Conservation (phyloP, 1,140 invertebrate genomes). For the Antheraea pernyi region DNA sequence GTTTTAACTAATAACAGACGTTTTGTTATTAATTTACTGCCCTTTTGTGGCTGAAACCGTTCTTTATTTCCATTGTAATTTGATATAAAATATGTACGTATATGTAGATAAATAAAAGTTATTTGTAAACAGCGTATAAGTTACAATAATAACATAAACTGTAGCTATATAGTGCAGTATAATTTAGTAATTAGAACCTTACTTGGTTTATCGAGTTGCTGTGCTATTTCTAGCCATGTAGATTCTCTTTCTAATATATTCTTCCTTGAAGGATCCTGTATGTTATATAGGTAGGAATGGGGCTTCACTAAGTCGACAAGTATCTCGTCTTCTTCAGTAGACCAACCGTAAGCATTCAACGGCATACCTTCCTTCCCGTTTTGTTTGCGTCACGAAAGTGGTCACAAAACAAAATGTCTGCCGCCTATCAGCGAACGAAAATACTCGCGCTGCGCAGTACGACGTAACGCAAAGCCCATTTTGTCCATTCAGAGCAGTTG, state of each 20-base stretch:
- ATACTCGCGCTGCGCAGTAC: constrained; percentile 69
- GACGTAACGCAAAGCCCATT: constrained; percentile 44
- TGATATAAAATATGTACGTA: no score
- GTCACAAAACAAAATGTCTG: constrained; percentile 68
- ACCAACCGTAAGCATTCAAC: constrained; percentile 64
- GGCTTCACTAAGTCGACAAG: constrained; percentile 64
- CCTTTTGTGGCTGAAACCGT: no score
- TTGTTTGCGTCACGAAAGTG: constrained; percentile 44
- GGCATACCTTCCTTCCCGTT: constrained; percentile 51
- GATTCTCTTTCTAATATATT: constrained; percentile 62
- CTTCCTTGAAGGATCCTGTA: constrained; percentile 61
- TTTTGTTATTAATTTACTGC: no score
- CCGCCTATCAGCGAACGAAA: constrained; percentile 63
- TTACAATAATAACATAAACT: constrained; percentile 9
- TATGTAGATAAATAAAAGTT: no score
- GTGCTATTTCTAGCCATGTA: constrained; percentile 68
- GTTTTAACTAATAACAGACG: no score
- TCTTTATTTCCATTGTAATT: no score
- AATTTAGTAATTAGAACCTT: constrained; percentile 28
- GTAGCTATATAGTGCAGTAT: constrained; percentile 48
- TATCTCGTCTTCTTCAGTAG: constrained; percentile 60
- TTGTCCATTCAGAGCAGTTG: not conserved
- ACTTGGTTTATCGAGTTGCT: constrained; percentile 63
- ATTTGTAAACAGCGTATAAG: not conserved
- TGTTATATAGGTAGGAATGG: constrained; percentile 57